A percentile compares a stretch with the other conserved stretches of the same genome.
Evolutionary conservation across 2,797 vertebrate species (phyloP).

Genomic region (Staurois parvus): DNA sequence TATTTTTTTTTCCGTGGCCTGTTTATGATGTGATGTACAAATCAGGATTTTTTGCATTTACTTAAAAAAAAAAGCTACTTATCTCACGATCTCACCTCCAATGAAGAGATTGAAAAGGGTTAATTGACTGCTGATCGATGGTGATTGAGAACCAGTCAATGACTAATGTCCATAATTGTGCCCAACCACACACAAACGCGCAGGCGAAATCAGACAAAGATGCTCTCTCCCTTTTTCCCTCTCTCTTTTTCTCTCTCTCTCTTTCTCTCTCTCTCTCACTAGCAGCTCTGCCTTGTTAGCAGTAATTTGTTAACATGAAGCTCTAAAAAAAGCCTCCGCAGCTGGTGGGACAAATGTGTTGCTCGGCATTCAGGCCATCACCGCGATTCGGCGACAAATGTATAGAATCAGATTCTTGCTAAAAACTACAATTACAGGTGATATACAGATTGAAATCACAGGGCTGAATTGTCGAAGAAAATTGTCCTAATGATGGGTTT

Average conservation of each 20-base stretch:
- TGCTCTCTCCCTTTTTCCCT: slow-evolving; percentile 76
- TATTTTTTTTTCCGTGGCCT: slow-evolving; percentile 69
- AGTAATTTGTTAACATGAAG: slow-evolving; percentile 87
- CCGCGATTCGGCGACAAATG: slow-evolving; percentile 95
- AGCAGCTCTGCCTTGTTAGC: slow-evolving; percentile 84
- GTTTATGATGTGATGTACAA: slow-evolving; percentile 87
- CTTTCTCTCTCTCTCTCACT: background rate
- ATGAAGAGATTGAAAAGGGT: slow-evolving; percentile 74
- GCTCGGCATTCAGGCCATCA: slow-evolving; percentile 88
- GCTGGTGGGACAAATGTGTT: slow-evolving; percentile 93
- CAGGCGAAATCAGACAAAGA: slow-evolving; percentile 89
- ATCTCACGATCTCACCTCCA: slow-evolving; percentile 80
- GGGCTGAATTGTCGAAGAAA: slow-evolving; percentile 97
- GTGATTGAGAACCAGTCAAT: slow-evolving; percentile 90
- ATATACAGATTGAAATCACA: slow-evolving; percentile 99
- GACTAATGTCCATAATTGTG: slow-evolving; percentile 95
- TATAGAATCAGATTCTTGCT: slow-evolving; percentile 99
- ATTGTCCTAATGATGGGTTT: slow-evolving; percentile 99
- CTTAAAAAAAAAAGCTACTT: slow-evolving; percentile 66
- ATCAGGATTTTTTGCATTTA: slow-evolving; percentile 73
- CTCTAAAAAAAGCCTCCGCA: slow-evolving; percentile 95
- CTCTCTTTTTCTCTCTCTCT: background rate
- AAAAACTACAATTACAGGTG: slow-evolving; percentile 99
- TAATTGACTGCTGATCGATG: slow-evolving; percentile 88
- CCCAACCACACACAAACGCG: slow-evolving; percentile 91